Percentiles rank a stretch among this genome's conserved stretches.
These are phyloP conservation scores for Ganaspis brasiliensis DNA, from an alignment of 2,888 invertebrate genomes.

Conservation along the genomic window DNA sequence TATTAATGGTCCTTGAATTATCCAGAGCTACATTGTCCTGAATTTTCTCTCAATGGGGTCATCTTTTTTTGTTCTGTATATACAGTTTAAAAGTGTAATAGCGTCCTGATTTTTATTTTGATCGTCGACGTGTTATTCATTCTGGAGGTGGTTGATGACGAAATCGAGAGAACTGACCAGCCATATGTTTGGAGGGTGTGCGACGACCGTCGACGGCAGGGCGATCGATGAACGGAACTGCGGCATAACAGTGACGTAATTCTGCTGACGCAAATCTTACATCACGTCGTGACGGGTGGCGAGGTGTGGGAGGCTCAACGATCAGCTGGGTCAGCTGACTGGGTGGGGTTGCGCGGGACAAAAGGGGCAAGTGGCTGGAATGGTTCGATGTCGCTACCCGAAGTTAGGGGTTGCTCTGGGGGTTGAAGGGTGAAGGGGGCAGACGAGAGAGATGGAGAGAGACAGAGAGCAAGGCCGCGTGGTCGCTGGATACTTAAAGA, in stretches of 20 bases:
- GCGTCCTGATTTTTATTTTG: slow-evolving; percentile 25
- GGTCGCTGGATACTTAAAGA: slow-evolving; percentile 60
- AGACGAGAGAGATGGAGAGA: slow-evolving; percentile 65
- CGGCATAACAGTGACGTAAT: slow-evolving; percentile 78
- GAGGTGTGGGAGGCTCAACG: slow-evolving; percentile 54
- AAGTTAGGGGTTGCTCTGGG: slow-evolving; percentile 76
- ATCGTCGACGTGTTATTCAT: not conserved
- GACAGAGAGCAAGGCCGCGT: slow-evolving; percentile 63
- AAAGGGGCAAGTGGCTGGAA: slow-evolving; percentile 79
- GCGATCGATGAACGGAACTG: slow-evolving; percentile 79
- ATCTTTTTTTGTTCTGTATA: not conserved
- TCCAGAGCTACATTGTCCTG: not conserved
- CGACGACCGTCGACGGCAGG: slow-evolving; percentile 41
- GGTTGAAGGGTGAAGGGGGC: slow-evolving; percentile 80
- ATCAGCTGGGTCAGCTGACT: slow-evolving; percentile 69
- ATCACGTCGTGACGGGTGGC: slow-evolving; percentile 64
- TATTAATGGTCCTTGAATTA: slow-evolving; percentile 1
- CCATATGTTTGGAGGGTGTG: slow-evolving; percentile 29
- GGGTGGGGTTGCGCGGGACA: slow-evolving; percentile 79
- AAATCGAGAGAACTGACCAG: slow-evolving; percentile 26
- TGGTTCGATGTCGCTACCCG: slow-evolving; percentile 81
- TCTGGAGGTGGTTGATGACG: not conserved
- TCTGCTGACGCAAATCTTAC: slow-evolving; percentile 73
- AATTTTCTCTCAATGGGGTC: not conserved
- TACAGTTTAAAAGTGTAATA: not conserved